phyloP scores from a whole-genome alignment of 2,888 invertebrate species.

The Dromius quadrimaculatus region DNA sequence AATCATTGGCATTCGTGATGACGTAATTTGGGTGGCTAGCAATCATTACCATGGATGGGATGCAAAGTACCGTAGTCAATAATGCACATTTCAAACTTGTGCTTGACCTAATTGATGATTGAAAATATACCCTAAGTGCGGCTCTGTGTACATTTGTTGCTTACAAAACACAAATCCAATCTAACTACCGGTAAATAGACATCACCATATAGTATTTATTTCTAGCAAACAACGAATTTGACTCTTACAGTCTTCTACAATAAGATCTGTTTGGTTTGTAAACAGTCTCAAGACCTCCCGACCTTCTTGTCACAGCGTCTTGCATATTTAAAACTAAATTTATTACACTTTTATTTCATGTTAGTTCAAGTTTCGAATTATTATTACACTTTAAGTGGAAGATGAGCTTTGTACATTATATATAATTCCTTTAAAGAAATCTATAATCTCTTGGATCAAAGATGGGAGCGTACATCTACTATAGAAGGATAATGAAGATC shows the following conservation, averaged over 20 bases:
- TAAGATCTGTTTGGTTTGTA: constrained; percentile 16
- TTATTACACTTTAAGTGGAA: background rate
- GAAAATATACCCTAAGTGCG: background rate
- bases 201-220: constrained; percentile 11
- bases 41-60: too few species aligned
- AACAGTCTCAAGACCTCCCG: constrained; percentile 4
- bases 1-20: too few species aligned
- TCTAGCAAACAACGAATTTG: background rate
- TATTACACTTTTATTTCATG: constrained; percentile 8
- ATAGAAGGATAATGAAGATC: constrained; percentile 11
- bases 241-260: background rate
- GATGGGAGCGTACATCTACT: constrained; percentile 9
- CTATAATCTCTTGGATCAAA: background rate
- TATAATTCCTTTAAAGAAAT: background rate
- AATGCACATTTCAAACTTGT: too few species aligned
- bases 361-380: constrained; percentile 21
- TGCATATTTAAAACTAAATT: constrained; percentile 34
- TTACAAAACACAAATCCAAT: constrained; percentile 28
- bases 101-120: too few species aligned
- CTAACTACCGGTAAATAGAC: constrained; percentile 30
- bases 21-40: too few species aligned
- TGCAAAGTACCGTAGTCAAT: too few species aligned
- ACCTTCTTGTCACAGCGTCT: constrained; percentile 12
- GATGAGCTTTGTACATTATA: constrained; percentile 23
- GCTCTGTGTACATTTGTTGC: background rate